phyloP scores from a whole-genome alignment of 2,797 vertebrate species.

The Propithecus perrieri region DNA sequence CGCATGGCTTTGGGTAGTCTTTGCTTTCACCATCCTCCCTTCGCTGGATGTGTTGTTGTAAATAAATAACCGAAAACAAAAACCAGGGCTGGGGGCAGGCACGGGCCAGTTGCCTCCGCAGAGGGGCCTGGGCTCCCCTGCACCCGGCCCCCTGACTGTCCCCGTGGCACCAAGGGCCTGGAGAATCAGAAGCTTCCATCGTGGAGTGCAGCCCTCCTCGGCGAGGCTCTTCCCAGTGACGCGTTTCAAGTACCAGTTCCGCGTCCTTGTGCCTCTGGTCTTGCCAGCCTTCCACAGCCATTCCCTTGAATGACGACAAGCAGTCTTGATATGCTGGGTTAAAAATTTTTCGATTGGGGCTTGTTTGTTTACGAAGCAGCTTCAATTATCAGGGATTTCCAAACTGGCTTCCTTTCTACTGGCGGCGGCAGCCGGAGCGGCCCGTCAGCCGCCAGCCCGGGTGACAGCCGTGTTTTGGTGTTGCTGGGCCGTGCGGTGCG shows the following conservation, averaged over 20 bases:
- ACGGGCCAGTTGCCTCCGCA: background rate
- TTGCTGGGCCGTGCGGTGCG: conserved; percentile 80
- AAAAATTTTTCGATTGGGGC: conserved; percentile 72
- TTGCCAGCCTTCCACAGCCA: conserved; percentile 71
- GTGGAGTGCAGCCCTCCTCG: conserved; percentile 53
- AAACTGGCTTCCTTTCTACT: conserved; percentile 77
- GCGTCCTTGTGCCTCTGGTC: conserved; percentile 72
- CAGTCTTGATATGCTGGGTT: conserved; percentile 77
- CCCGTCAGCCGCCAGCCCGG: conserved; percentile 73
- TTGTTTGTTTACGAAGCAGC: conserved; percentile 80
- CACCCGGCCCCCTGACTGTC: conserved; percentile 58
- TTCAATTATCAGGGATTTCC: conserved; percentile 80
- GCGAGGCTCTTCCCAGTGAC: conserved; percentile 74
- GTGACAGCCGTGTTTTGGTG: conserved; percentile 78
- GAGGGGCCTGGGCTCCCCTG: background rate
- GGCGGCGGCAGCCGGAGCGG: conserved; percentile 71
- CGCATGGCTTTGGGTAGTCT: fast-evolving
- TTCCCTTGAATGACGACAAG: conserved; percentile 75
- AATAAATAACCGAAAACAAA: background rate
- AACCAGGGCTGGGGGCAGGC: fast-evolving
- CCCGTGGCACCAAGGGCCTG: conserved; percentile 58
- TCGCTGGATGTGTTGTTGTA: background rate
- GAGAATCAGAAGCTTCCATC: conserved; percentile 76
- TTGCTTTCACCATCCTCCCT: too few relatives aligned
- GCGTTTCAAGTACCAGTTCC: conserved; percentile 72